phyloP scores from a whole-genome alignment of 2,888 invertebrate genomes.

The Campoplex capitator region DNA sequence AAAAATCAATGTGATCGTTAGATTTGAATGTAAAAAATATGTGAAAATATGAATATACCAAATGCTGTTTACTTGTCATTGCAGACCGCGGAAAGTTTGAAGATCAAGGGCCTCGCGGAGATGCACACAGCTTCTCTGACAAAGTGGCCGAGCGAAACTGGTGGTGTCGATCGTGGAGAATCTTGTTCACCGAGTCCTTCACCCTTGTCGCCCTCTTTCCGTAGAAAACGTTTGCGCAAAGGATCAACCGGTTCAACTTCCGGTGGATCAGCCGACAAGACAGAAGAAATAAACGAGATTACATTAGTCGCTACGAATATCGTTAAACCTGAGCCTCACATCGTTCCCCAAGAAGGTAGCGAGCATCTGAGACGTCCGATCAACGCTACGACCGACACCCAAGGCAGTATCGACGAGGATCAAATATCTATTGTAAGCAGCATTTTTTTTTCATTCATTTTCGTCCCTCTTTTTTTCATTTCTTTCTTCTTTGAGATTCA shows the following conservation, averaged over 20 bases:
- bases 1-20: neutral
- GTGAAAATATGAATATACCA: neutral
- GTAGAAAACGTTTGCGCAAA: conserved; percentile 88
- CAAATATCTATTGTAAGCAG: conserved; percentile 82
- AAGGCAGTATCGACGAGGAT: conserved; percentile 82
- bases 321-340: conserved; percentile 81
- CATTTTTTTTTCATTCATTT: neutral
- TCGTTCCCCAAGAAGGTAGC: conserved; percentile 77
- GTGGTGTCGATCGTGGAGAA: conserved; percentile 80
- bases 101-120: conserved; percentile 95
- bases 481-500: too few species aligned
- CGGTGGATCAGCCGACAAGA: conserved; percentile 81
- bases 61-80: conserved; percentile 76
- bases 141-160: conserved; percentile 87
- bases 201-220: conserved; percentile 88
- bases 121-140: conserved; percentile 92
- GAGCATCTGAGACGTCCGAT: conserved; percentile 79
- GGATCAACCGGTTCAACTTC: conserved; percentile 87
- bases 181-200: conserved; percentile 82
- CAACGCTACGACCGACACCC: conserved; percentile 80
- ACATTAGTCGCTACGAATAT: conserved; percentile 82
- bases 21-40: neutral
- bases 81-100: conserved; percentile 94
- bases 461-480: neutral
- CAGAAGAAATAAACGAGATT: conserved; percentile 81